Evolutionary conservation across 2,888 invertebrate genomes (phyloP).

Genomic region (Odontomyia ornata): DNA sequence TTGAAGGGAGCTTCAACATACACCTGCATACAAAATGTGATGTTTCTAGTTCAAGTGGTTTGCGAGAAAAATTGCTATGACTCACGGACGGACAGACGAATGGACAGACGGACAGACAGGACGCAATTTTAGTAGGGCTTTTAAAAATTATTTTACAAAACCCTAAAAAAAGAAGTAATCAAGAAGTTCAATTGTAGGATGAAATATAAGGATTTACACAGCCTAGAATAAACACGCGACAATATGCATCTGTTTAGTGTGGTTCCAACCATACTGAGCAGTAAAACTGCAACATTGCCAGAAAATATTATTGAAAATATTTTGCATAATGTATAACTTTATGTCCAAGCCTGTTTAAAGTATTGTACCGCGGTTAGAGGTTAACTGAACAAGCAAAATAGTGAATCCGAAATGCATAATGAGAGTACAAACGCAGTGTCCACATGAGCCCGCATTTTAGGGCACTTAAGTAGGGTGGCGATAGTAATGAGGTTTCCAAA

Average conservation of each 20-base stretch:
- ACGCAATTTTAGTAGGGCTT: too few species aligned
- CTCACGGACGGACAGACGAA: too few species aligned
- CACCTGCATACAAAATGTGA: too few species aligned
- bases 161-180: too few species aligned
- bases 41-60: too few species aligned
- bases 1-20: too few species aligned
- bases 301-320: conserved; percentile 90
- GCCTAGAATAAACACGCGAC: too few species aligned
- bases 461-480: conserved; percentile 78
- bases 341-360: conserved; percentile 82
- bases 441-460: conserved; percentile 82
- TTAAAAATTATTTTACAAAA: too few species aligned
- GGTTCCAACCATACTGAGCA: conserved; percentile 89
- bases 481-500: conserved; percentile 87
- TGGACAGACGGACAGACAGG: too few species aligned
- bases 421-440: conserved; percentile 90
- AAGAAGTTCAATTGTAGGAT: too few species aligned
- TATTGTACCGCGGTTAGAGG: conserved; percentile 85
- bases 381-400: conserved; percentile 85
- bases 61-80: too few species aligned
- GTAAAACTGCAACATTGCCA: conserved; percentile 87
- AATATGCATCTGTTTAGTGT: conserved; percentile 89
- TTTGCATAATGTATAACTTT: conserved; percentile 80
- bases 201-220: too few species aligned
- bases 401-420: conserved; percentile 83